Evolutionary conservation across 2,888 invertebrate species (phyloP).

Genomic region (Odontothrips loti): DNA sequence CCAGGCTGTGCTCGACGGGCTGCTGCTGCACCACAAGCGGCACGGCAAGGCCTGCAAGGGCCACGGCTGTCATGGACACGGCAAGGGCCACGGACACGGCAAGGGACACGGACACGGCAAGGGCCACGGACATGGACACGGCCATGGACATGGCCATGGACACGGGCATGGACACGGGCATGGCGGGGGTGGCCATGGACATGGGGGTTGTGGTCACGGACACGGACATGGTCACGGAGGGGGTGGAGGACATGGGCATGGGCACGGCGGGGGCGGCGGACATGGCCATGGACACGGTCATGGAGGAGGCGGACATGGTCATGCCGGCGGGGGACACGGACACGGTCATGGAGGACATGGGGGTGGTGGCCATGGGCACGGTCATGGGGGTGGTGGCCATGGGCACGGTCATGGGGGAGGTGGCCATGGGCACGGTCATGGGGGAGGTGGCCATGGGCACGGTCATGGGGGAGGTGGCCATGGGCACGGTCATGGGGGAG

Average conservation of each 20-base stretch:
- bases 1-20: background rate
- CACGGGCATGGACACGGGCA: background rate
- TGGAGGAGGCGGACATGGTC: background rate
- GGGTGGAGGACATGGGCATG: background rate
- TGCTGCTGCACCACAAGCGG: slow-evolving; percentile 15
- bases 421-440: background rate
- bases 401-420: background rate
- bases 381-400: background rate
- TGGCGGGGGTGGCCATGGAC: background rate
- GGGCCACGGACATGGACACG: background rate
- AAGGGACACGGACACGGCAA: background rate
- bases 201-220: background rate
- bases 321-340: background rate
- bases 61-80: slow-evolving; percentile 13
- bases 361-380: background rate
- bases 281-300: background rate
- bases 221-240: background rate
- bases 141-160: background rate
- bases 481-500: background rate
- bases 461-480: background rate
- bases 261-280: background rate
- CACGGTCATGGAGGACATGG: background rate
- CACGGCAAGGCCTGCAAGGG: slow-evolving; percentile 18
- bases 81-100: background rate
- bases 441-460: background rate